A percentile compares a stretch with the other conserved stretches of the same genome.
phyloP scores from a whole-genome alignment of 2,888 invertebrate genomes.

The Amblyteles armatorius region DNA sequence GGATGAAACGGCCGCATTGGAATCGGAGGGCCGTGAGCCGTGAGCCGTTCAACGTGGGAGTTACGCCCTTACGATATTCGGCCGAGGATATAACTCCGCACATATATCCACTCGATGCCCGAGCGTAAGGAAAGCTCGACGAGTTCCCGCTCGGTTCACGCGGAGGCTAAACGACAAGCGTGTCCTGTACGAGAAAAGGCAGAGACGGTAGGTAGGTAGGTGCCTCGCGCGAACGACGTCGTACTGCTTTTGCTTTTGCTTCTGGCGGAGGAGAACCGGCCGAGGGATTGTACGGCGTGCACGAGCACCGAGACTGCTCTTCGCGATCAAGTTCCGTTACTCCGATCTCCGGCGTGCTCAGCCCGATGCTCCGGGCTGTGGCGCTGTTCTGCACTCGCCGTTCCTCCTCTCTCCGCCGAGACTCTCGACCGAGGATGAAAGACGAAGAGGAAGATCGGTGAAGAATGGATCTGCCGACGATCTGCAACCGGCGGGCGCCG shows the following conservation, averaged over 20 bases:
- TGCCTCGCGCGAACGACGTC: slow-evolving; percentile 33
- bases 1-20: neutral
- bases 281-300: slow-evolving; percentile 53
- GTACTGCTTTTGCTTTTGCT: slow-evolving; percentile 41
- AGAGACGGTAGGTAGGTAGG: slow-evolving; percentile 5
- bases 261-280: slow-evolving; percentile 19
- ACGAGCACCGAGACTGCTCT: slow-evolving; percentile 62
- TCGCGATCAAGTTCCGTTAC: slow-evolving; percentile 61
- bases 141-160: slow-evolving; percentile 33
- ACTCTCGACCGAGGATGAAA: slow-evolving; percentile 22
- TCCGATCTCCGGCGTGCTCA: slow-evolving; percentile 37
- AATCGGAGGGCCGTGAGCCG: neutral
- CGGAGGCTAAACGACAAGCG: slow-evolving; percentile 37
- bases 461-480: slow-evolving; percentile 41
- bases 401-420: slow-evolving; percentile 73
- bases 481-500: slow-evolving; percentile 26
- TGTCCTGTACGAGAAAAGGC: slow-evolving; percentile 34
- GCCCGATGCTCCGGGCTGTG: neutral
- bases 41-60: too few relatives aligned
- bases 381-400: slow-evolving; percentile 60
- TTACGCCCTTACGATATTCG: neutral
- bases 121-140: slow-evolving; percentile 7
- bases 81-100: neutral
- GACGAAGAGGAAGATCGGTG: slow-evolving; percentile 40
- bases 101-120: neutral